These are phyloP conservation scores for Lepus townsendii DNA, from an alignment of 2,797 vertebrate species.

Conservation along the genomic window DNA sequence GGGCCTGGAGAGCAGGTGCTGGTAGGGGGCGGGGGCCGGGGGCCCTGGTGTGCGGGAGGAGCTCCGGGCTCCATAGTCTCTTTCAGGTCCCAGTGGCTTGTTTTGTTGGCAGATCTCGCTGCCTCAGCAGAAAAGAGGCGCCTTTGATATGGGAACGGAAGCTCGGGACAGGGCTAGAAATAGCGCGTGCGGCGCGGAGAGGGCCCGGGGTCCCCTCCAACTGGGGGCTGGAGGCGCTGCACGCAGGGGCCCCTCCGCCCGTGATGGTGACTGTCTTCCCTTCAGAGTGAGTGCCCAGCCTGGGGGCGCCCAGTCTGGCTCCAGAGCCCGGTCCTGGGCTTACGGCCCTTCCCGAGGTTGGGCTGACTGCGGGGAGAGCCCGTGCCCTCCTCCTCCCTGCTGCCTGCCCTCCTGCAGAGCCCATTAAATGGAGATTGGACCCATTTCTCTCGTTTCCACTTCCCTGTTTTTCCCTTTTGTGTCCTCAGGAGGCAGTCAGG, in stretches of 20 bases:
- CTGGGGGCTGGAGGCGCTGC: background rate
- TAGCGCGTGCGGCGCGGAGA: background rate
- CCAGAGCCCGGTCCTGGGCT: rapidly evolving
- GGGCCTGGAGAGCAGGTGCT: background rate
- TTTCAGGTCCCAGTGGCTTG: constrained; percentile 62
- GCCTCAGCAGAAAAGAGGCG: constrained; percentile 74
- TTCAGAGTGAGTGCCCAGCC: constrained; percentile 18
- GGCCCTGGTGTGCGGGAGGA: background rate
- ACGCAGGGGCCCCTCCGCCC: no score
- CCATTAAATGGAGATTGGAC: background rate
- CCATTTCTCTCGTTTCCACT: constrained; percentile 13
- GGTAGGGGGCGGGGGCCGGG: background rate
- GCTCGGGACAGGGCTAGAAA: constrained; percentile 67
- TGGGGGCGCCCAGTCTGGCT: background rate
- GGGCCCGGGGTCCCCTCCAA: background rate
- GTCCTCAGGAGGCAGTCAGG: background rate
- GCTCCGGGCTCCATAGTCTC: background rate
- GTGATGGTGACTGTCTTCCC: constrained; percentile 44
- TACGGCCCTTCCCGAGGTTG: background rate
- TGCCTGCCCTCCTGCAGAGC: background rate
- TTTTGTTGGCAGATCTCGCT: constrained; percentile 55
- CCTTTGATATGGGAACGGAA: constrained; percentile 76
- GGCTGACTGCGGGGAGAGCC: background rate
- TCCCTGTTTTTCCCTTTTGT: background rate
- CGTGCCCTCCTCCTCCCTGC: background rate